A percentile compares a stretch with the other conserved stretches of the same genome.
phyloP scores from a whole-genome alignment of 2,797 vertebrate genomes.

The Heteromormyrus szaboi region DNA sequence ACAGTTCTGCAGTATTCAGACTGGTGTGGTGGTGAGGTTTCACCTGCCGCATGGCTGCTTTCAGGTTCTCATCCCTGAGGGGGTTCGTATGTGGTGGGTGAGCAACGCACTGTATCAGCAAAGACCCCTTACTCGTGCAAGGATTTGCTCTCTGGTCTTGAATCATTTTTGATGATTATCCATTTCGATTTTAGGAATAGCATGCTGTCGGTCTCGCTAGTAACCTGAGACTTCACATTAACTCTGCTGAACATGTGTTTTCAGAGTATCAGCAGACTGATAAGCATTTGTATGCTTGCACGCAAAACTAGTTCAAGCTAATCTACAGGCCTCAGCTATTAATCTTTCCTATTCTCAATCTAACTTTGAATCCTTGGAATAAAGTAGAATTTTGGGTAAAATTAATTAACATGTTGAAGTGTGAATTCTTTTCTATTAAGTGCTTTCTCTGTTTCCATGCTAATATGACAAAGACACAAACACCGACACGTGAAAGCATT shows the following conservation, averaged over 20 bases:
- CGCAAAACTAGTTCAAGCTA: background rate
- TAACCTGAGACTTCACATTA: background rate
- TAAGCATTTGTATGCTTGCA: background rate
- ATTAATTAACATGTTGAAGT: background rate
- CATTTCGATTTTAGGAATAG: background rate
- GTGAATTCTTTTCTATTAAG: background rate
- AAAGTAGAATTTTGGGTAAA: background rate
- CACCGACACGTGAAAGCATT: background rate
- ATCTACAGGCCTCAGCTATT: background rate
- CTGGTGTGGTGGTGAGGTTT: background rate
- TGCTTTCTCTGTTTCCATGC: background rate
- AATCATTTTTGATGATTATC: background rate
- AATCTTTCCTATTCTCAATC: background rate
- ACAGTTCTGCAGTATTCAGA: background rate
- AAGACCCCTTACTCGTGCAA: background rate
- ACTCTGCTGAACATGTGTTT: background rate
- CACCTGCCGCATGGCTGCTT: background rate
- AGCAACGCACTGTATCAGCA: background rate
- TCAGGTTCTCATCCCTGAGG: background rate
- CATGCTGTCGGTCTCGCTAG: background rate
- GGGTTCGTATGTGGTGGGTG: background rate
- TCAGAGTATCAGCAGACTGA: background rate
- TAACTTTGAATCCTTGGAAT: background rate
- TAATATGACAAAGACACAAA: background rate
- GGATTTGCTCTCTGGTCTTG: background rate